phyloP scores from a whole-genome alignment of 1,140 invertebrate genomes.

The Sesamia nonagrioides region DNA sequence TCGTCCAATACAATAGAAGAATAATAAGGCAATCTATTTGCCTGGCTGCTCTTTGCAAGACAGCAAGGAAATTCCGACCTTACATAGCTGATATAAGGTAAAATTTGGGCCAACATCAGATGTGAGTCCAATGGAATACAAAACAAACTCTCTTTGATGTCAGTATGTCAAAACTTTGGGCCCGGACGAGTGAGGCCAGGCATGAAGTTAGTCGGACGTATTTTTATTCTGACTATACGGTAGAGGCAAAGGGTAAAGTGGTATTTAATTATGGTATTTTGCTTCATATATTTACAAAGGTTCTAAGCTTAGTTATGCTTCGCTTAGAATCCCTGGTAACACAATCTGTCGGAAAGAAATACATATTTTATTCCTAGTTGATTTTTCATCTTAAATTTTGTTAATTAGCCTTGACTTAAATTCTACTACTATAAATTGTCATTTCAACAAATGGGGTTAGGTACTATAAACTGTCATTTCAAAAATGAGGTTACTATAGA shows the following conservation, averaged over 20 bases:
- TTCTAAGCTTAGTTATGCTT: not conserved
- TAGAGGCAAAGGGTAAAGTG: not conserved
- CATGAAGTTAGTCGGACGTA: conserved; percentile 33
- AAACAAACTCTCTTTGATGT: conserved; percentile 35
- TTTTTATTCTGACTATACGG: conserved; percentile 11
- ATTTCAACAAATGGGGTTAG: too few relatives aligned
- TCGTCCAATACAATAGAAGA: conserved; percentile 26
- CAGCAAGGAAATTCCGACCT: not conserved
- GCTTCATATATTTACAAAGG: not conserved
- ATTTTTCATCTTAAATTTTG: too few relatives aligned
- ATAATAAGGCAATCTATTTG: conserved; percentile 31
- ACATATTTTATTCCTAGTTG: too few relatives aligned
- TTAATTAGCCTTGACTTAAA: too few relatives aligned
- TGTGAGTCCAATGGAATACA: conserved; percentile 36
- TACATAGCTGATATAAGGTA: not conserved
- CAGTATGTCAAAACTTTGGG: conserved; percentile 34
- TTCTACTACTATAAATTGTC: too few relatives aligned
- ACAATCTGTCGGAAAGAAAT: too few relatives aligned
- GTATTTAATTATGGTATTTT: conserved; percentile 2
- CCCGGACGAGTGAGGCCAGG: conserved; percentile 12
- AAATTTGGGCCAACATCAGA: not conserved
- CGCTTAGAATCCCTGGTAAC: too few relatives aligned
- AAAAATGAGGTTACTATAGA: too few relatives aligned
- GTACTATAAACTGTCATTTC: too few relatives aligned
- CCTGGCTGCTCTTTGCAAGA: not conserved